Evolutionary conservation across 2,888 invertebrate species (phyloP).

Genomic region (Xestia rhomboidea): DNA sequence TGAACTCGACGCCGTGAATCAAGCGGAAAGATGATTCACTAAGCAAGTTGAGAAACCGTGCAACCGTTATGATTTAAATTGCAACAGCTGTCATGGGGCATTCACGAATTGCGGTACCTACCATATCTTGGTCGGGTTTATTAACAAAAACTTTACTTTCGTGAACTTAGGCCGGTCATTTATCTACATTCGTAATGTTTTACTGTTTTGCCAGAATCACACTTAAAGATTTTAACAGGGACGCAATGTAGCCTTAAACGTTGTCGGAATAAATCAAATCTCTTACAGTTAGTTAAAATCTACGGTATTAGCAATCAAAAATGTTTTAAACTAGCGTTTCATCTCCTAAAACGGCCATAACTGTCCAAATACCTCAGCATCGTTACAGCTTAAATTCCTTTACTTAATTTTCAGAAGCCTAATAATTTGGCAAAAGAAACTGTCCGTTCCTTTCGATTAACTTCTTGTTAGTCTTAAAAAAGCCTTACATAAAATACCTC

Average conservation of each 20-base stretch:
- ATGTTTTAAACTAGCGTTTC: too few relatives aligned
- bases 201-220: neutral
- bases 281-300: neutral
- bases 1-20: slow-evolving; percentile 77
- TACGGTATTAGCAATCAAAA: neutral
- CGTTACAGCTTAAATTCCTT: neutral
- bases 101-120: slow-evolving; percentile 85
- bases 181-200: neutral
- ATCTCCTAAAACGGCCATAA: neutral
- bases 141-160: slow-evolving; percentile 54
- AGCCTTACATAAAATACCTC: neutral
- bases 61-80: slow-evolving; percentile 89
- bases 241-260: too few relatives aligned
- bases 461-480: neutral
- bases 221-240: neutral
- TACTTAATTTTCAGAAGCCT: neutral
- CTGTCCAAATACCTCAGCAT: too few relatives aligned
- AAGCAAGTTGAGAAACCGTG: slow-evolving; percentile 80
- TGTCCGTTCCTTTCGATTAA: neutral
- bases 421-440: neutral
- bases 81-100: slow-evolving; percentile 84
- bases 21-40: slow-evolving; percentile 89
- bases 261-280: neutral
- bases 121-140: slow-evolving; percentile 75
- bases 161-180: slow-evolving; percentile 4